Evolutionary conservation across 2,797 vertebrate species (phyloP), one percentile per base, ranked within the genome.

Genomic region (Tinamus major): DNA sequence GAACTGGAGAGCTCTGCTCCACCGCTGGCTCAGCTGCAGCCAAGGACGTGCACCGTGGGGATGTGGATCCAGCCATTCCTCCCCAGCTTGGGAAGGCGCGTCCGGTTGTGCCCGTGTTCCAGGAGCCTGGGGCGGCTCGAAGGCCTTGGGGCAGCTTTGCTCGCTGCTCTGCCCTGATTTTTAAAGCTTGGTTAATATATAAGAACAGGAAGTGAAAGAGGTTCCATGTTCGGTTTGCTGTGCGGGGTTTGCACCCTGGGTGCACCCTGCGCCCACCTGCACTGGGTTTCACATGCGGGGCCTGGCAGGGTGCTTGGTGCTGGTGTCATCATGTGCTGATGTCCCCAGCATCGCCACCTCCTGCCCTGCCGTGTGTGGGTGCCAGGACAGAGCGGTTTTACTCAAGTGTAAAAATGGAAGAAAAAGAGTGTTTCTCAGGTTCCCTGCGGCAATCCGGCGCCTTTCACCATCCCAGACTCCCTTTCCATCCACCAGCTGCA

Each of bases 151-250:
- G 41, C 29, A 29, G 12, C 70, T 61, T 48, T 61, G 27, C 49
- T 31, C 11, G 8, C 58, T 12, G 62, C 26, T 15, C 4, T 23
- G 12, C 41, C 64, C 6, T 6, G 48, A 6, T 24, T 0, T 26
- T 20, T 9, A 2, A n/a, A 11, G 39, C 20, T 49, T 35, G 5
- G 1, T 27, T 6, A 24, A 20, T 0, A 4, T 5, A 0, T 0
- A 1, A 8, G 33, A 61, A 24, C 1, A 2, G 56, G 21, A 2
- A 3, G 19, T 15, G 8, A 5, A 37, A 31, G 70, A 21, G 67
- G 20, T 21, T 21, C 9, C 46, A 9, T 9, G 46, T 21, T 10
- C 5, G 8, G 46, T 48, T 21, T 21, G 46, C 46, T 23, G 48
- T 6, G 48, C 21, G 10, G 48, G 48, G 48, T 24, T 42, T 41